Evolutionary conservation across 1,140 invertebrate genomes (phyloP), one percentile per base, ranked within the genome.

Genomic region (Meloidogyne hapla): DNA sequence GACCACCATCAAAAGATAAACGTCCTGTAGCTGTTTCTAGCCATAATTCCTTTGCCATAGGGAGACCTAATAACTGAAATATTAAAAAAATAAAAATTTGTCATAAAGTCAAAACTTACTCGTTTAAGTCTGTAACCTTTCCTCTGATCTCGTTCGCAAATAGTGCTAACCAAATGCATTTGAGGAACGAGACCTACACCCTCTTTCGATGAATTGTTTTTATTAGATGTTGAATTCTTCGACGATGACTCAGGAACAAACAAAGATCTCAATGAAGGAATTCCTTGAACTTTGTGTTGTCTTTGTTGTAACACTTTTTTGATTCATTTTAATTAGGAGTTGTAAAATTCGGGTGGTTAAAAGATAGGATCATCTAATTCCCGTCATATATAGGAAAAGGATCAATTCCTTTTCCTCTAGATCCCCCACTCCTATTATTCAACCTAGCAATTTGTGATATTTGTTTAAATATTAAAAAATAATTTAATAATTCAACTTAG

Each of bases 251-350:
- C 48, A 8, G 48, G 48, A n/a, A 56, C 48, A 56, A 56, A 56
- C n/a, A 56, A 56, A 56, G 48, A 56, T 56, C 18, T 56, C n/a
- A 56, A 56, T n/a, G 48, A 56, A n/a, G n/a, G 48, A n/a, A 56
- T 56, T 56, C 48, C 48, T 56, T 56, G 4, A 56, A 56, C 48
- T n/a, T 56, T 56, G 18, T n/a, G 48, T n/a, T 56, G 48, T 56
- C 48, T 56, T 56, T 56, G 18, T n/a, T 56, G 48, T 21, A 56
- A 56, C 6, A 56, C 8, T n/a, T n/a, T n/a, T n/a, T n/a, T n/a
- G n/a, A n/a, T n/a, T n/a, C n/a, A n/a, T n/a, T n/a, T n/a, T n/a
- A n/a, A n/a, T n/a, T n/a, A n/a, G n/a, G n/a, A n/a, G n/a, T n/a
- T n/a, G n/a, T n/a, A n/a, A n/a, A n/a, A n/a, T n/a, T n/a, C n/a